Percentiles rank a stretch among this genome's conserved stretches.
phyloP scores from a whole-genome alignment of 2,888 invertebrate genomes.

The Ophion costatus region DNA sequence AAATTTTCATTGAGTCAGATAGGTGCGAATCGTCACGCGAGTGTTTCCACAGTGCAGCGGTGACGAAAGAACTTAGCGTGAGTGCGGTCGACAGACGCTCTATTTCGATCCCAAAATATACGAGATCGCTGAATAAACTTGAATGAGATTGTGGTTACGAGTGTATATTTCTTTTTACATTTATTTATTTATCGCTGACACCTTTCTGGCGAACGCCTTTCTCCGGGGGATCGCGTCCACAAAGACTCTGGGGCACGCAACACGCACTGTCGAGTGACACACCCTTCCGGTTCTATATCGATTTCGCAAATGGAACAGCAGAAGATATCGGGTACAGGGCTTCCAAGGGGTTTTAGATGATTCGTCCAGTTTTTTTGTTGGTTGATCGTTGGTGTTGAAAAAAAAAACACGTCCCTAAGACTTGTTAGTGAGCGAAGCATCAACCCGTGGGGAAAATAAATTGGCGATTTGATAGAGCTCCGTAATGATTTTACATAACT shows the following conservation, averaged over 20 bases:
- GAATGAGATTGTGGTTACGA: background rate
- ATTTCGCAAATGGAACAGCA: no score
- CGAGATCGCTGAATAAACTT: background rate
- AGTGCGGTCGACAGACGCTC: conserved; percentile 15
- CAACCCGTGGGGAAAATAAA: no score
- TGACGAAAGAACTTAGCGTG: conserved; percentile 7
- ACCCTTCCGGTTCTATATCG: background rate
- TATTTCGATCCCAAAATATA: background rate
- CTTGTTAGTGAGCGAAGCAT: no score
- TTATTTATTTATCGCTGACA: background rate
- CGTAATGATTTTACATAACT: no score
- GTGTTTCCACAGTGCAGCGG: conserved; percentile 6
- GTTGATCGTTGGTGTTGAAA: no score
- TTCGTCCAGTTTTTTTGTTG: no score
- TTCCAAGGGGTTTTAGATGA: no score
- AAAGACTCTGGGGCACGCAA: background rate
- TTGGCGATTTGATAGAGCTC: no score
- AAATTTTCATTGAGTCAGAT: conserved; percentile 54
- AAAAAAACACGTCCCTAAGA: no score
- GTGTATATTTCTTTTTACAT: background rate
- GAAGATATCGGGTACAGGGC: no score
- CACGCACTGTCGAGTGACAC: background rate
- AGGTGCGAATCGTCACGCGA: conserved; percentile 53
- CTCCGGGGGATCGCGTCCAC: no score
- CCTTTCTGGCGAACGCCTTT: background rate